Evolutionary conservation across 2,113 vertebrate genomes (phyloP).

Genomic region (Gymnorhina tibicen): DNA sequence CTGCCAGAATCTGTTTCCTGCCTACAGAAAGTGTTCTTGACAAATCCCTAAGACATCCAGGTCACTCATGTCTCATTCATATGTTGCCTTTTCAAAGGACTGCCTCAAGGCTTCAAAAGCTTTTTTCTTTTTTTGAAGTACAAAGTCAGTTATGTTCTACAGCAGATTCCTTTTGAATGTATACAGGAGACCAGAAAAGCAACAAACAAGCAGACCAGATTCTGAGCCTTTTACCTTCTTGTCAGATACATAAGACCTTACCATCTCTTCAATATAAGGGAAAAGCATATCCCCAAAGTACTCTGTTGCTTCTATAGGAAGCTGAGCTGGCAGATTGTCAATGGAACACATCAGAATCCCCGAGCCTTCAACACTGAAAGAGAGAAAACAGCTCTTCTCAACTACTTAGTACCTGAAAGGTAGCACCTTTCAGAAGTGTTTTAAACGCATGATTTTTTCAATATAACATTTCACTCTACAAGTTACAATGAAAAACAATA

Average conservation of each 20-base stretch:
- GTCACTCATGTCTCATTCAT: background rate
- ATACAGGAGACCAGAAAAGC: constrained; percentile 52
- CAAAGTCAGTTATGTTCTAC: constrained; percentile 52
- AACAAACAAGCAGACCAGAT: background rate
- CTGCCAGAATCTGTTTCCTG: background rate
- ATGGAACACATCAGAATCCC: constrained; percentile 99
- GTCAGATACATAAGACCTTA: constrained; percentile 63
- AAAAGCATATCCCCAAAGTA: constrained; percentile 95
- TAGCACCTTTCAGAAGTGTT: background rate
- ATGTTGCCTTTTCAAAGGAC: background rate
- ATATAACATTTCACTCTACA: background rate
- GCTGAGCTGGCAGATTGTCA: constrained; percentile 95
- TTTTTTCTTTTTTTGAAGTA: background rate
- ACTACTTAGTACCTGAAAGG: background rate
- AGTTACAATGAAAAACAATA: background rate
- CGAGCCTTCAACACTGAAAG: constrained; percentile 88
- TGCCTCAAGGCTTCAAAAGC: background rate
- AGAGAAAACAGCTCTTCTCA: background rate
- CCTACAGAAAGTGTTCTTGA: background rate
- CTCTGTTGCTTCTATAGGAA: constrained; percentile 94
- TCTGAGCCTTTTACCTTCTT: background rate
- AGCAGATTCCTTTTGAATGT: constrained; percentile 62
- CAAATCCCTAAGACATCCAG: background rate
- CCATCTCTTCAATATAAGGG: constrained; percentile 97
- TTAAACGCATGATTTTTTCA: background rate